phyloP scores from a whole-genome alignment of 2,888 invertebrate genomes.

The Pecten maximus region DNA sequence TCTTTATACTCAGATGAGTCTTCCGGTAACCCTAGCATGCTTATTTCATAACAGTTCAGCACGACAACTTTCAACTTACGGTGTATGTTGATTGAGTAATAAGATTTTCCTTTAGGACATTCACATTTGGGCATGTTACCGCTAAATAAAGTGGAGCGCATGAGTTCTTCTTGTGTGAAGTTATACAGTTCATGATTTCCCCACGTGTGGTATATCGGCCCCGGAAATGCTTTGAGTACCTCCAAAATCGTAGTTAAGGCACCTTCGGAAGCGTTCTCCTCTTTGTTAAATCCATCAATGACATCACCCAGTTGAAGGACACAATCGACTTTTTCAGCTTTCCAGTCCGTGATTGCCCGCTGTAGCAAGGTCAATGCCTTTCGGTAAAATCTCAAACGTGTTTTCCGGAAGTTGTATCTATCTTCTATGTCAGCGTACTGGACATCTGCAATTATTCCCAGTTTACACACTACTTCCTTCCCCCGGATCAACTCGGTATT shows the following conservation, averaged over 20 bases:
- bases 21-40: constrained; percentile 75
- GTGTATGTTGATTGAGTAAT: constrained; percentile 77
- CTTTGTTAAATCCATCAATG: constrained; percentile 80
- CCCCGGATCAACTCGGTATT: neutral
- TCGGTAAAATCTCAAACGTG: constrained; percentile 79
- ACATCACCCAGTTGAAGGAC: constrained; percentile 82
- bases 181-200: constrained; percentile 83
- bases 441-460: constrained; percentile 81
- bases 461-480: neutral
- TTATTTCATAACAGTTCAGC: constrained; percentile 81
- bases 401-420: constrained; percentile 76
- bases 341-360: constrained; percentile 78
- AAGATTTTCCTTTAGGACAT: constrained; percentile 60
- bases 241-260: constrained; percentile 74
- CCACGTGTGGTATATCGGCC: constrained; percentile 76
- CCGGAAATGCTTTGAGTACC: constrained; percentile 66
- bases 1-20: constrained; percentile 66
- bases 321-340: constrained; percentile 69
- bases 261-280: constrained; percentile 61
- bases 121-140: constrained; percentile 53
- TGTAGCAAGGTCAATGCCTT: constrained; percentile 76
- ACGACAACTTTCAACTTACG: constrained; percentile 75
- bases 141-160: constrained; percentile 65
- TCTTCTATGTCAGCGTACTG: constrained; percentile 82
- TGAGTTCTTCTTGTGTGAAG: constrained; percentile 74